A percentile compares a stretch with the other conserved stretches of the same genome.
Evolutionary conservation across 1,140 invertebrate species (phyloP).

Genomic region (Alviniconcha marisindica): DNA sequence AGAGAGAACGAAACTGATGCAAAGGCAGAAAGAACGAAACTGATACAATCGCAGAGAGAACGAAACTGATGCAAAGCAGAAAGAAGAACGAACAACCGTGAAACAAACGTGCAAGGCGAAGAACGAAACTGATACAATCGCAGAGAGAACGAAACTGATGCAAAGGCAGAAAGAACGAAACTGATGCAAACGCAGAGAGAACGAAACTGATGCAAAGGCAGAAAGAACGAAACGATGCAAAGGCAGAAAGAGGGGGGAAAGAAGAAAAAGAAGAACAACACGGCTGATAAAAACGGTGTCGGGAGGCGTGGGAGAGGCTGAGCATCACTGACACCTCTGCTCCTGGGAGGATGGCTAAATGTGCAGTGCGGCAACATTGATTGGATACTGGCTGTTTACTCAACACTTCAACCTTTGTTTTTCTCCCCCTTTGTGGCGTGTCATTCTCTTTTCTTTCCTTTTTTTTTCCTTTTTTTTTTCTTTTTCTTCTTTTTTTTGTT

Average conservation of each 20-base stretch:
- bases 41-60: too few relatives aligned
- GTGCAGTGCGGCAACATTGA: too few relatives aligned
- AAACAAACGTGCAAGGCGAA: too few relatives aligned
- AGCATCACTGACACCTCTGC: neutral
- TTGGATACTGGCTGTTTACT: too few relatives aligned
- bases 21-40: neutral
- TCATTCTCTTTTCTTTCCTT: too few relatives aligned
- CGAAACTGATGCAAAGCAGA: too few relatives aligned
- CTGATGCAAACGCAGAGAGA: neutral
- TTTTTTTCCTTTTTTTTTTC: too few relatives aligned
- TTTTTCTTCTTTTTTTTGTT: too few relatives aligned
- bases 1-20: neutral
- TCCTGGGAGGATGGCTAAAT: neutral
- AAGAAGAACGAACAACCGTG: too few relatives aligned
- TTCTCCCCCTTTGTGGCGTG: neutral
- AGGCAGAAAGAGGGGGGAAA: neutral
- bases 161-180: neutral
- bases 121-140: too few relatives aligned
- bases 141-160: too few relatives aligned
- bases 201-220: neutral
- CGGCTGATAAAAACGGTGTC: neutral
- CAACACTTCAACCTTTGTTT: neutral
- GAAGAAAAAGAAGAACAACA: neutral
- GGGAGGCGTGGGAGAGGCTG: neutral
- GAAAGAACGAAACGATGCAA: neutral